Evolutionary conservation across 1,140 invertebrate genomes (phyloP), one percentile per base, ranked within the genome.

Genomic region (Uloborus diversus): DNA sequence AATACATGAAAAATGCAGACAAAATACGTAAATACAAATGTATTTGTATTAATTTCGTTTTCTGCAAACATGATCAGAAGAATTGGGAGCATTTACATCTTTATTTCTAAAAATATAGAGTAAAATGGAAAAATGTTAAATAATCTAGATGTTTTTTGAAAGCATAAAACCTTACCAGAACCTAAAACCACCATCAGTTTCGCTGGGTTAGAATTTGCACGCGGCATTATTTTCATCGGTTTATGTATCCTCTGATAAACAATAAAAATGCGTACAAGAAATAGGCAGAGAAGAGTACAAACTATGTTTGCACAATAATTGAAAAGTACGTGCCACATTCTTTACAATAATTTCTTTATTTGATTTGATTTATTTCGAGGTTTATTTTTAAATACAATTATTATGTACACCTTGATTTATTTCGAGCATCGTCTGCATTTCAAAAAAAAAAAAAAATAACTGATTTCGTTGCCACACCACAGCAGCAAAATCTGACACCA

Each of bases 151-250:
- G 37, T 17, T 23, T 17, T 20, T 9, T 51, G 30, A 62, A 11
- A 5, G 30, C 33, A 61, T 57, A 30, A 20, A 9, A 73, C 30
- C 37, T 61, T 73, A 84, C 83, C 85, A 57, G 84, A 85, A 32
- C 85, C 85, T 33, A 85, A 64, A 20, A 84, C 56, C 56, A 85
- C 61, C 76, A 85, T 79, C 4, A 81, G 59, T 73, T 81, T 83
- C 1, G 47, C 69, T 23, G 37, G 49, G 20, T 9, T 25, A 20
- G 23, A 65, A 47, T 57, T 56, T n/a, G 73, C n/a, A n/a, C 59
- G 33, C 0, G 49, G 11, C 28, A 53, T 14, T 1, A 27, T 20
- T 27, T 32, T 14, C 3, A 35, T 78, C 7, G 42, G 14, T 13
- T 65, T 56, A 66, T 56, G 61, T 37, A 78, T 56, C 1, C 73